Conservation (phyloP, 2,888 invertebrate genomes). For the Papilio elwesi region DNA sequence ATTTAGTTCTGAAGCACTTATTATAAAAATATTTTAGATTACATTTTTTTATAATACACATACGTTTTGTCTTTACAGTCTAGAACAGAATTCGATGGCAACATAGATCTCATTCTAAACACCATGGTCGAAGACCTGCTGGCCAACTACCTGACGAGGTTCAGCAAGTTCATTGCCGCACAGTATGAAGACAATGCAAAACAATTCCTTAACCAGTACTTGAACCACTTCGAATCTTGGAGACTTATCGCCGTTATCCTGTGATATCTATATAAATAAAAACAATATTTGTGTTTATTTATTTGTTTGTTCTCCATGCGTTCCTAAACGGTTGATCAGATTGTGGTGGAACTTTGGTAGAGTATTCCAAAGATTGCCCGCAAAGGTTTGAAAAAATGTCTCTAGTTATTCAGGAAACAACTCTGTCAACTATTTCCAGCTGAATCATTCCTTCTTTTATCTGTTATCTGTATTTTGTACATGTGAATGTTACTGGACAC, state of each 20-base stretch:
- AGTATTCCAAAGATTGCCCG: too few relatives aligned
- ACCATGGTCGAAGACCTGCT: slow-evolving; percentile 61
- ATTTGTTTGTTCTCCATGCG: neutral
- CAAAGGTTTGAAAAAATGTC: too few relatives aligned
- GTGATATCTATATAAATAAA: slow-evolving; percentile 37
- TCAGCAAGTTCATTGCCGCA: slow-evolving; percentile 54
- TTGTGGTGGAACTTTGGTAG: too few relatives aligned
- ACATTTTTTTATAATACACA: too few relatives aligned
- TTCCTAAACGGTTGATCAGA: too few relatives aligned
- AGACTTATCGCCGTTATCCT: slow-evolving; percentile 49
- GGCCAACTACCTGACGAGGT: slow-evolving; percentile 59
- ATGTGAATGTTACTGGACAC: too few relatives aligned
- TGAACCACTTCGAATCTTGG: slow-evolving; percentile 56
- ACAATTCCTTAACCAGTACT: slow-evolving; percentile 50
- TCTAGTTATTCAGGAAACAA: too few relatives aligned
- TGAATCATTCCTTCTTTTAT: too few relatives aligned
- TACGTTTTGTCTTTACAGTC: slow-evolving; percentile 53
- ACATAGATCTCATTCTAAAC: slow-evolving; percentile 64
- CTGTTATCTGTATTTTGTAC: too few relatives aligned
- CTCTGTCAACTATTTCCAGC: too few relatives aligned
- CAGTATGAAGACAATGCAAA: slow-evolving; percentile 46
- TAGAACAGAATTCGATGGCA: slow-evolving; percentile 60
- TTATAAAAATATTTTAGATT: neutral
- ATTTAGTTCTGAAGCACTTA: too few relatives aligned
- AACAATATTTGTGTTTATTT: neutral